Conservation (phyloP, 2,113 vertebrate species). For the Pituophis catenifer region DNA sequence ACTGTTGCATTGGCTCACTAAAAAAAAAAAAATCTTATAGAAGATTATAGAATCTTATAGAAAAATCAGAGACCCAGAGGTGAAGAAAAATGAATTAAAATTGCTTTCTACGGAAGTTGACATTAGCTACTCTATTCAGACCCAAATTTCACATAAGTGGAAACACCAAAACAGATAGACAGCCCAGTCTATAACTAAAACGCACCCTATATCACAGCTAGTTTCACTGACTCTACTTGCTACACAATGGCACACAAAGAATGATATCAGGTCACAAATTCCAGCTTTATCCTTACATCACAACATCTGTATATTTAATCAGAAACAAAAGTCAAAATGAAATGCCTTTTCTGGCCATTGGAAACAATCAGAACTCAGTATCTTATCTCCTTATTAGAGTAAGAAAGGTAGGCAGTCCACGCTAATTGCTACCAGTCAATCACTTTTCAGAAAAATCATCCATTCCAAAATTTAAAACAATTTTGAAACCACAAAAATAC, state of each 20-base stretch:
- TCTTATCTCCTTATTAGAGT: background rate
- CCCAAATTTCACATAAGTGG: background rate
- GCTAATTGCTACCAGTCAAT: background rate
- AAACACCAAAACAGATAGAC: background rate
- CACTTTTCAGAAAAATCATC: background rate
- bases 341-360: background rate
- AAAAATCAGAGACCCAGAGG: background rate
- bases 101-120: background rate
- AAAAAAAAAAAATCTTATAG: background rate
- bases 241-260: background rate
- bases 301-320: background rate
- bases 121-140: background rate
- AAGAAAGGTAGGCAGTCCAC: background rate
- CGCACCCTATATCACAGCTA: background rate
- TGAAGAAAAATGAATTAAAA: background rate
- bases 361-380: background rate
- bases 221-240: background rate
- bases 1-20: background rate
- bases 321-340: background rate
- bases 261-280: background rate
- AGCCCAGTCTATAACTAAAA: background rate
- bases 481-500: background rate
- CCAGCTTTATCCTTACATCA: background rate
- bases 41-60: background rate
- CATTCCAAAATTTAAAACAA: background rate